Evolutionary conservation across 2,113 vertebrate species (phyloP).

Genomic region (Alligator mississippiensis): DNA sequence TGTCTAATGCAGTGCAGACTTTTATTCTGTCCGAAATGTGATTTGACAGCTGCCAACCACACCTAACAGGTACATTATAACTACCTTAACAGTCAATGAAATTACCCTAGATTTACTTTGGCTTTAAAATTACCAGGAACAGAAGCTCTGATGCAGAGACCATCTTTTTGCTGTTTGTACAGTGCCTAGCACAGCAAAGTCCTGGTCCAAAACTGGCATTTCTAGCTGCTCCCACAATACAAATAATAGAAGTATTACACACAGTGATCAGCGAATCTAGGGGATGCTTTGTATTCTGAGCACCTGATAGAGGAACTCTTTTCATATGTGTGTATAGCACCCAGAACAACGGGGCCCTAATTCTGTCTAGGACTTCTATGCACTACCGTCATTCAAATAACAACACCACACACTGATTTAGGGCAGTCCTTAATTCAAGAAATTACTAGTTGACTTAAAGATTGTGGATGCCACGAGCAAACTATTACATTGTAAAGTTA

Average conservation of each 20-base stretch:
- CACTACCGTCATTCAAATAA: neutral
- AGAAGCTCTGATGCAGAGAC: too few species aligned
- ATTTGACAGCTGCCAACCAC: too few species aligned
- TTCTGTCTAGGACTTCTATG: neutral
- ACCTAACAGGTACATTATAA: too few species aligned
- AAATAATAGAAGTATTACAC: too few species aligned
- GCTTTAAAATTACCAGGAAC: too few species aligned
- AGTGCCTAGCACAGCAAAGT: neutral
- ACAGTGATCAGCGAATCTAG: too few species aligned
- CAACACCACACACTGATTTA: neutral
- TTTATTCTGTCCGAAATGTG: too few species aligned
- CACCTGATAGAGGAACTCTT: neutral
- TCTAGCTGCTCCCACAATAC: too few species aligned
- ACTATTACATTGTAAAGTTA: neutral
- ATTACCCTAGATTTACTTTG: too few species aligned
- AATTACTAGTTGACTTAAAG: neutral
- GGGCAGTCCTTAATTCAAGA: neutral
- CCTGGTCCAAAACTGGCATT: neutral
- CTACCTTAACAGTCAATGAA: too few species aligned
- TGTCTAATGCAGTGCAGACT: too few species aligned
- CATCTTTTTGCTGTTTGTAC: neutral
- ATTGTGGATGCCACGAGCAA: neutral
- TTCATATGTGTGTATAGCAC: neutral
- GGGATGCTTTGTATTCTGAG: too few species aligned
- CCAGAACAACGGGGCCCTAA: neutral